Base-by-base conservation (phyloP, 2,888 invertebrate genomes). In the Spisula solida region DNA sequence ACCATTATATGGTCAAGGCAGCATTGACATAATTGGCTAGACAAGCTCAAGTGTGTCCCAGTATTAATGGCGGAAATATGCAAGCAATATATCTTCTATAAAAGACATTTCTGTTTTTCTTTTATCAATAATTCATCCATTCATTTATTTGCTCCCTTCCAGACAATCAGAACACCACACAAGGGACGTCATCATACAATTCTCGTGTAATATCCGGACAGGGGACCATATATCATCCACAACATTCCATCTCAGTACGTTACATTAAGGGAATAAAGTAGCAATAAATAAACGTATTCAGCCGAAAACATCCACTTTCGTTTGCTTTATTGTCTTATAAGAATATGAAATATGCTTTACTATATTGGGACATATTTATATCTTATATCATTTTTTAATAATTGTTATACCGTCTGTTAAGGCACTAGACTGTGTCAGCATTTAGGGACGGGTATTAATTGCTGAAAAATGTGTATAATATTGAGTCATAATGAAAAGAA, bases 111-210 rank as follows among this genome's bases (percentile, higher is more conserved):
- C n/a, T 16, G 5, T 66, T 66, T 60, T 66, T 66, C 60, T 66
- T 66, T 66, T 66, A 66, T 66, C 60, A 66, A 66, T 66, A 66
- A 66, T 66, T 25, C 60, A 66, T 66, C 60, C 5, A n/a, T 66
- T 66, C 60, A 66, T 66, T 66, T 66, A 66, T 10, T 2, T 66
- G 41, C 25, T 25, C 5, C 25, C 60, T 0, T 25, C n/a, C 5
- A 4, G 60, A 66, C 25, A 25, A 66, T 66, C 25, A 25, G 25
- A 8, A 66, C 41, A 41, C 5, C 60, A 66, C 60, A 25, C 60
- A 66, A 8, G 25, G 51, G 25, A 66, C n/a, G 60, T 66, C n/a
- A 66, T n/a, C 1, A 25, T 66, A 66, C 25, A 66, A 66, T 25
- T 25, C 25, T 8, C 41, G 6, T 66, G 25, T 66, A 66, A 66